Base-by-base conservation (phyloP, 2,113 vertebrate genomes). In the Spea bombifrons region DNA sequence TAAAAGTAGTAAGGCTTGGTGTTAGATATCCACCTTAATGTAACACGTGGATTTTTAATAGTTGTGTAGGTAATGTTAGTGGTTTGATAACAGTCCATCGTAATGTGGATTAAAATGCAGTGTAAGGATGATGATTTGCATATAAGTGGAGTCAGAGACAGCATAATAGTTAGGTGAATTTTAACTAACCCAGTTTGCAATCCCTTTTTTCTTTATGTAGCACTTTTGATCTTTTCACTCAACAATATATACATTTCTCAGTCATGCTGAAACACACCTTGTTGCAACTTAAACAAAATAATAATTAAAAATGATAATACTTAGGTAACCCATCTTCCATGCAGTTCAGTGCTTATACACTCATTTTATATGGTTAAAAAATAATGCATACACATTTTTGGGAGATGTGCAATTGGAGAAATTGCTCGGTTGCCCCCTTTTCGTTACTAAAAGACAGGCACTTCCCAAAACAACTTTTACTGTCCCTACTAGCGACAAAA, bases 381-480 rank as follows among this genome's bases (percentile, higher is more conserved):
- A 59, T 13, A 59, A 59, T 12, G 30, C 30, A 30, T 30, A 1
- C 2, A 30, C 30, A 30, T 30, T 30, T 30, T 30, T 30, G 30
- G 30, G 30, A 30, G 30, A 30, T 30, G 30, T 30, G 30, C 30
- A 30, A 30, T 30, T 30, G 30, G 30, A 30, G 30, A 30, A 30
- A 30, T 30, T 30, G 30, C 30, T 30, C 30, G 30, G 30, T 30
- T 30, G 30, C 30, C 30, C 15, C 50, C 55, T 13, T 59, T 59
- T 59, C 5, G 55, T 5, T 12, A 59, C 2, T 59, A 48, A 72
- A 78, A 50, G 16, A 57, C 64, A 80, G 71, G 71, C 78, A 80
- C 71, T 80, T 80, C 61, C 71, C 64, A 74, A 66, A 52, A 10
- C 48, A 79, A 65, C 50, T 17, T 61, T 48, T 48, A 49, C 15